Evolutionary conservation across 2,113 vertebrate species (phyloP), one percentile per base, ranked within the genome.

Genomic region (Nasalis larvatus): DNA sequence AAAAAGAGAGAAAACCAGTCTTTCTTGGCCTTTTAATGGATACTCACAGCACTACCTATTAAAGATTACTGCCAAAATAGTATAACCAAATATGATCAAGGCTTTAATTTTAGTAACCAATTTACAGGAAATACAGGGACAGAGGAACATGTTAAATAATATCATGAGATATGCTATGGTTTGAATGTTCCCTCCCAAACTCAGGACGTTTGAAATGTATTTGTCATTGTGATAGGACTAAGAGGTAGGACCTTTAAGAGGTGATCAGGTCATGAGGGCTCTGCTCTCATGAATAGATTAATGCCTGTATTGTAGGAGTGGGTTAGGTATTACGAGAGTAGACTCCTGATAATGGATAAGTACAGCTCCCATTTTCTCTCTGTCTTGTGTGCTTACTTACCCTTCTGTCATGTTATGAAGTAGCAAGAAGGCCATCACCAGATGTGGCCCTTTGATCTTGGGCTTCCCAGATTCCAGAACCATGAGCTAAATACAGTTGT

Each of bases 21-120:
- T 68, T 89, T 45, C 40, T 78, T 71, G 58, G 71, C 27, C 27
- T 88, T 56, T 80, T 92, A 56, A 82, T 86, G 45, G n/a, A 88
- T 92, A 45, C 23, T 76, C 3, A 52, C 6, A 93, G 2, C 17
- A 94, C 35, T 71, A 69, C 37, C 89, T 95, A 81, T 77, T 96
- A 88, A 77, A 23, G 35, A 81, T 80, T 80, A 60, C 87, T 92
- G 91, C 11, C 37, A 80, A 93, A 96, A 93, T 60, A 82, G n/a
- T 60, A 52, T 89, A 95, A 54, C 68, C 52, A 54, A 91, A 37
- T 69, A 87, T 82, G 89, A 96, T 92, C 16, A 87, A 91, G 56
- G 82, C 63, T 95, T 94, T 91, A 93, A 60, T 92, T 95, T 96
- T 93, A 96, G 86, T 92, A 69, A 92, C 63, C 42, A 42, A 89